phyloP scores from a whole-genome alignment of 2,888 invertebrate genomes.

The Mesorhabditis spiculigera region DNA sequence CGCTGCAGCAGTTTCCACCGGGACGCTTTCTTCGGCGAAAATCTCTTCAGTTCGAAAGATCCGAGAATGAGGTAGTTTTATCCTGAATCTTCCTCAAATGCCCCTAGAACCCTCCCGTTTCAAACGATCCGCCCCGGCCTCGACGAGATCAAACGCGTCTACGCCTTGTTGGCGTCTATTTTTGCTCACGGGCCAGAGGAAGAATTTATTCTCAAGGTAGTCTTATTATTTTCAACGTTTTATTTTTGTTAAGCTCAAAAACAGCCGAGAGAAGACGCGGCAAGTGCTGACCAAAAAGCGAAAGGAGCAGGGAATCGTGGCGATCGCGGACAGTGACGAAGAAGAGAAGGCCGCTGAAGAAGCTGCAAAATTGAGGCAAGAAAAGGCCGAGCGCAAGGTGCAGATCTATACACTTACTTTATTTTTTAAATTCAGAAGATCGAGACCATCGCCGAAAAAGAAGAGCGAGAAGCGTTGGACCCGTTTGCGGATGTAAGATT shows the following conservation, averaged over 20 bases:
- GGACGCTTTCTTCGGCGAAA: conserved; percentile 70
- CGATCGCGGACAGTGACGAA: not conserved
- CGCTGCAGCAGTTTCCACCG: conserved; percentile 74
- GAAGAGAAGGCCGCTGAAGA: not conserved
- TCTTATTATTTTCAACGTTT: too few relatives aligned
- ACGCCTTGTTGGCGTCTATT: conserved; percentile 67
- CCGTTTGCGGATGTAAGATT: not conserved
- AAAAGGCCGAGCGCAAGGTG: not conserved
- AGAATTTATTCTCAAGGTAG: not conserved
- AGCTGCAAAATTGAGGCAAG: not conserved
- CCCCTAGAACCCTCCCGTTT: conserved; percentile 73
- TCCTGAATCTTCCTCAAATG: too few relatives aligned
- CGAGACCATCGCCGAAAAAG: not conserved
- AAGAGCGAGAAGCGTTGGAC: not conserved
- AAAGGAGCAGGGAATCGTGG: not conserved
- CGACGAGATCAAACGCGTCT: conserved; percentile 75
- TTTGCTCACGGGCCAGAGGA: conserved; percentile 16
- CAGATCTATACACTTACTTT: not conserved
- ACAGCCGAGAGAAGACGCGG: not conserved
- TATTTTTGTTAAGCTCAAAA: too few relatives aligned
- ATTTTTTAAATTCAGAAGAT: not conserved
- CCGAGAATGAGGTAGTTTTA: not conserved
- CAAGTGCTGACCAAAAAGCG: not conserved
- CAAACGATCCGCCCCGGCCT: conserved; percentile 77
- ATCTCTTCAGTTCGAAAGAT: not conserved